These are phyloP conservation scores for Volucella inflata DNA, from an alignment of 2,888 invertebrate genomes.

Conservation along the genomic window DNA sequence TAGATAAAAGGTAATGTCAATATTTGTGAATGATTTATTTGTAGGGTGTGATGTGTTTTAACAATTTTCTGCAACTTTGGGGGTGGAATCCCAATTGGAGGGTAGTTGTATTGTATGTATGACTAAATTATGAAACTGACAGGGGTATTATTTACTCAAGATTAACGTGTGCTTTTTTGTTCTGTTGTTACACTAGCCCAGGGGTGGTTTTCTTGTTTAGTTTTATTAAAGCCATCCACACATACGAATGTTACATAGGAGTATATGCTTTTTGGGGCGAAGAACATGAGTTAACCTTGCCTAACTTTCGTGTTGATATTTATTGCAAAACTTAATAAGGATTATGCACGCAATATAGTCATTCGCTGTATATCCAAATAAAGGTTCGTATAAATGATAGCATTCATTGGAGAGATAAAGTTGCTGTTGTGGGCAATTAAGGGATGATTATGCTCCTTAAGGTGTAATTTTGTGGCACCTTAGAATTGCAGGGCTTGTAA, in stretches of 20 bases:
- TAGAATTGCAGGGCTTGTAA: not conserved
- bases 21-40: slow-evolving; percentile 62
- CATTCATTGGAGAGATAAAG: slow-evolving; percentile 43
- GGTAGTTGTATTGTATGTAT: not conserved
- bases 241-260: no score
- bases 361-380: slow-evolving; percentile 5
- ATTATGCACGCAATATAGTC: slow-evolving; percentile 1
- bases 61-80: slow-evolving; percentile 3
- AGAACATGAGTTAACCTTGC: no score
- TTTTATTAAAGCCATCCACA: not conserved
- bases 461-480: not conserved
- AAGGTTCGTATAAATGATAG: slow-evolving; percentile 18
- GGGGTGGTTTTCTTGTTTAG: not conserved
- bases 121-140: slow-evolving; percentile 40
- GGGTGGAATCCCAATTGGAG: not conserved
- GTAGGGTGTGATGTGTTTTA: slow-evolving; percentile 35
- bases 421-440: slow-evolving; percentile 20
- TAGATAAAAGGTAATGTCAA: slow-evolving; percentile 84
- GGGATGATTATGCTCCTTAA: slow-evolving; percentile 1
- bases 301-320: not conserved
- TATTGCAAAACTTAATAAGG: slow-evolving; percentile 16
- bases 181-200: not conserved
- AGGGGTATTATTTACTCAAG: slow-evolving; percentile 36
- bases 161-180: slow-evolving; percentile 33
- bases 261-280: no score